Base-by-base conservation (phyloP, 2,888 invertebrate genomes). In the Urechis unicinctus region DNA sequence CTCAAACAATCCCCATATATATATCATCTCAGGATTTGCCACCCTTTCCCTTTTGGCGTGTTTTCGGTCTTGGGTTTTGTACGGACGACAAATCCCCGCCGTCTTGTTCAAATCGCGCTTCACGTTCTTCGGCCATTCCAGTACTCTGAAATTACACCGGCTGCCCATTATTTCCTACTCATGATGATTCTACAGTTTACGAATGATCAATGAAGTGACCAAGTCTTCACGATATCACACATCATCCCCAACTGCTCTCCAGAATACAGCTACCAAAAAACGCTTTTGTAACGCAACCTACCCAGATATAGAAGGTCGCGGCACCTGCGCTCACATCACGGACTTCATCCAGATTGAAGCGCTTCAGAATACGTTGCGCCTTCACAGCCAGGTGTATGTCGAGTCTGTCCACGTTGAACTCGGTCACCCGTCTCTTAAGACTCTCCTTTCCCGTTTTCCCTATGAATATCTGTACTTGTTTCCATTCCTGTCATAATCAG, bases 121-220 rank as follows among this genome's bases (percentile, higher is more conserved):
- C 36, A 36, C 36, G 17, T 17, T 36, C 36, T 36, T 36, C 36
- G 36, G 17, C 17, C 36, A 36, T 36, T 36, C 36, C 36, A 9
- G 17, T 36, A 17, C 36, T 36, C 36, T 36, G 36, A 9, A 36
- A 17, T 13, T 78, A 54, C 78, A 79, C 63, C n/a, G n/a, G 89
- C 94, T 28, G 95, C 95, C 80, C 94, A 95, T 79, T 96, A 96
- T 81, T 96, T 95, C 80, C 71, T 71, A 59, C 75, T 75, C 59
- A 61, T 77, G n/a, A n/a, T n/a, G n/a, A n/a, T n/a, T n/a, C n/a
- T n/a, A n/a, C n/a, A n/a, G n/a, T n/a, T n/a, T n/a, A n/a, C n/a
- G n/a, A n/a, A n/a, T n/a, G n/a, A n/a, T n/a, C n/a, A n/a, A n/a
- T n/a, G n/a, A n/a, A n/a, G n/a, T n/a, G n/a, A n/a, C n/a, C n/a